Base-by-base conservation (phyloP, 2,888 invertebrate genomes). In the Pyrochroa serraticornis region DNA sequence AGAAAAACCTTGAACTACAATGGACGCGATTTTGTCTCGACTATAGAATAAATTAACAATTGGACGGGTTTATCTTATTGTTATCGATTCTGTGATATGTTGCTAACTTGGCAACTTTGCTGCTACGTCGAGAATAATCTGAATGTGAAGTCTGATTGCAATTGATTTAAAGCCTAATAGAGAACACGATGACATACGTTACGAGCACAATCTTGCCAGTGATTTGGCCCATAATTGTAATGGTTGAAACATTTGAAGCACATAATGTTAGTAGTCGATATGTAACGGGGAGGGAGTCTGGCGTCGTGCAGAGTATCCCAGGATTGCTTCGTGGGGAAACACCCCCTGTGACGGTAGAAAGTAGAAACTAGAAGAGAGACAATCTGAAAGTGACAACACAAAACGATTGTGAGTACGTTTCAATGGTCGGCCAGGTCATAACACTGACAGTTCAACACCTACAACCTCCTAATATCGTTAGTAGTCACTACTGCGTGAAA, bases 381-480 rank as follows among this genome's bases (percentile, higher is more conserved):
- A 45, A 48, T 37, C 53, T 58, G 53, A 32, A 53, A 38, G 45
- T 58, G 58, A 58, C 58, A 58, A 52, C 53, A 35, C 34, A 49
- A 22, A 49, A 45, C 52, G 48, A 56, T 57, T 53, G 22, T 22
- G 22, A 22, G 53, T 56, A 49, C 37, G 60, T 49, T 50, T 52
- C 49, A 50, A 48, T 50, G 58, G 54, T 52, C 45, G 57, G 39
- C 50, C 53, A 46, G 58, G 54, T 54, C 54, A 58, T 58, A 61
- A 54, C 43, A 49, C 36, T 55, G 55, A 56, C 61, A 61, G 49
- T 44, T 47, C 49, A 57, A 58, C 61, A 62, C 61, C 61, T 58
- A 62, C 61, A 32, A 48, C 50, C 39, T 52, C 50, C 58, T 62
- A 62, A 62, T 62, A 61, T 47, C 57, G 43, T 60, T 52, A 35